A percentile compares a stretch with the other conserved stretches of the same genome.
Conservation (phyloP, 2,888 invertebrate genomes). For the Drosophila nr. medialis region DNA sequence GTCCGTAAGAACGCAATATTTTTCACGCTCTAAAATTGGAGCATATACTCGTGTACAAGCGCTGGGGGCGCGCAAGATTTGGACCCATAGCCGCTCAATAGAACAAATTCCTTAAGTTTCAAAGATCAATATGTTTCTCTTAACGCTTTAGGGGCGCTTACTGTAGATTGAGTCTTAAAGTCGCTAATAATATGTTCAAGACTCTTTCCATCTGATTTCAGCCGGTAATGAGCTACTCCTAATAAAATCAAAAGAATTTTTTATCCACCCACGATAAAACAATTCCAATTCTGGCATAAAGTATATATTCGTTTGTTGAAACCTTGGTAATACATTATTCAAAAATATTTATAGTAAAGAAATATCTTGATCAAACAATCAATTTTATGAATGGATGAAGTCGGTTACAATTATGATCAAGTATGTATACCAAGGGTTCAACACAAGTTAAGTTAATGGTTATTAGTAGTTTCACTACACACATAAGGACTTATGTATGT, state of each 20-base stretch:
- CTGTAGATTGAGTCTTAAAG: not conserved
- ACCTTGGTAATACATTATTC: not conserved
- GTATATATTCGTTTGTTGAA: constrained; percentile 1
- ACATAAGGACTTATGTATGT: constrained; percentile 15
- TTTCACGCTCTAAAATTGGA: not conserved
- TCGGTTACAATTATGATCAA: not conserved
- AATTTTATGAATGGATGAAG: not conserved
- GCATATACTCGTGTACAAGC: not conserved
- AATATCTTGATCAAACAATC: not conserved
- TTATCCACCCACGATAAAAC: not conserved
- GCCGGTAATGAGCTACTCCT: not conserved
- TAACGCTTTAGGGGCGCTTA: not conserved
- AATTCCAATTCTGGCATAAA: not conserved
- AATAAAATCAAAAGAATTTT: not conserved
- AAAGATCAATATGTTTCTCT: not conserved
- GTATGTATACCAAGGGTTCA: constrained; percentile 1
- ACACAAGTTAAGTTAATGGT: constrained; percentile 4
- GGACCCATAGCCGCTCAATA: not conserved
- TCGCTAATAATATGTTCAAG: not conserved
- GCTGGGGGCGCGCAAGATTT: not conserved
- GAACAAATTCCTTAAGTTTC: not conserved
- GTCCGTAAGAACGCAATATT: not conserved
- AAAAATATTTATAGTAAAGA: not conserved
- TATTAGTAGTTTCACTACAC: constrained; percentile 15
- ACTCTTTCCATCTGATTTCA: constrained; percentile 1